Evolutionary conservation across 2,797 vertebrate species (phyloP).

Genomic region (Dromococcyx pavoninus): DNA sequence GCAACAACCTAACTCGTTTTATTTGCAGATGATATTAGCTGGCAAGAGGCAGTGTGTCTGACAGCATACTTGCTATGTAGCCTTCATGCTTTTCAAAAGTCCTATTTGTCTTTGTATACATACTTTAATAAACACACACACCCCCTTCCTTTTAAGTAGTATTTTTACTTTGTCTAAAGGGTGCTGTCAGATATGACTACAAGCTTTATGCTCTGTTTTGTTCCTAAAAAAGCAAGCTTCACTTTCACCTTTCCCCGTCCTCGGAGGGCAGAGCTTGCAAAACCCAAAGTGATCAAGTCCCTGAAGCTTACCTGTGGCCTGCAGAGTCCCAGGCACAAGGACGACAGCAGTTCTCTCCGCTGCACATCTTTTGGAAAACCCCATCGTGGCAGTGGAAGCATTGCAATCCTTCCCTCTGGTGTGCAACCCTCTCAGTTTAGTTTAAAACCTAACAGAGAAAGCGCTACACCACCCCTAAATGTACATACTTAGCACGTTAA

Average conservation of each 20-base stretch:
- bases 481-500: neutral
- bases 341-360: neutral
- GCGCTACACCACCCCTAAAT: neutral
- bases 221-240: neutral
- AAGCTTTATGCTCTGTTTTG: neutral
- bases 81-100: neutral
- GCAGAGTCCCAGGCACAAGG: neutral
- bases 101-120: neutral
- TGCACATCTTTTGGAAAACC: neutral
- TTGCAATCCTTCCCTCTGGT: neutral
- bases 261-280: neutral
- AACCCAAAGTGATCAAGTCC: neutral
- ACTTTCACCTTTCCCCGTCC: neutral
- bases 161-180: neutral
- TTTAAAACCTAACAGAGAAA: neutral
- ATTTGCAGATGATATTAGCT: neutral
- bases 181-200: neutral
- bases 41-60: neutral
- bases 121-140: neutral
- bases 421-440: neutral
- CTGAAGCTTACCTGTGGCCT: neutral
- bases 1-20: conserved; percentile 22
- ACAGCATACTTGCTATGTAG: neutral
- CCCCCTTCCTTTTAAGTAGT: neutral
- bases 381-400: neutral